Conservation (phyloP, 2,797 vertebrate genomes). For the Betta splendens region DNA sequence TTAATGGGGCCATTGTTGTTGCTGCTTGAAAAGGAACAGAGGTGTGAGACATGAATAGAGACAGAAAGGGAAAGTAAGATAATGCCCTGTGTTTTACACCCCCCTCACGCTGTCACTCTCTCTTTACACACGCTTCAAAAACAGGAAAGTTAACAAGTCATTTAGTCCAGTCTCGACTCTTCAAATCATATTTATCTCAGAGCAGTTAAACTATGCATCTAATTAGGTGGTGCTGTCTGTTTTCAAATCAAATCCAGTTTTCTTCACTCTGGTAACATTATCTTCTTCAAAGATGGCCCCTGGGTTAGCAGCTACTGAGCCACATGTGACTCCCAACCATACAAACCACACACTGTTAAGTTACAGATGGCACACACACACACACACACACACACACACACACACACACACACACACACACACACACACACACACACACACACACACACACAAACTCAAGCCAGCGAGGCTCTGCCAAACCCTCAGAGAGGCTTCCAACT, state of each 20-base stretch:
- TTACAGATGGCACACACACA: conserved; percentile 45
- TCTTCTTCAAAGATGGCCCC: conserved; percentile 35
- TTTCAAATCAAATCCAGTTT: conserved; percentile 28
- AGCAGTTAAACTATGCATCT: conserved; percentile 18
- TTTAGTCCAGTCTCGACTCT: neutral
- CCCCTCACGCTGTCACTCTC: conserved; percentile 6
- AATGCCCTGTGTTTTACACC: conserved; percentile 10
- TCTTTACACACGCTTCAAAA: conserved; percentile 4
- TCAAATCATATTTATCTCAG: conserved; percentile 16
- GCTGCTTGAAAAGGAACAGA: conserved; percentile 55
- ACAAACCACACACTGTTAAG: conserved; percentile 35
- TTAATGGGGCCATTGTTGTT: conserved; percentile 66
- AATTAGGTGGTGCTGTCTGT: conserved; percentile 31
- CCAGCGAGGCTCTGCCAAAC: conserved; percentile 43
- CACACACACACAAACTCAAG: conserved; percentile 10
- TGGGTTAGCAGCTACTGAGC: conserved; percentile 35
- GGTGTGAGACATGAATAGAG: conserved; percentile 35
- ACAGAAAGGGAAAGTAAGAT: conserved; percentile 38
- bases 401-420: neutral
- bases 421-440: conserved; percentile 18
- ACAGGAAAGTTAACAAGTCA: conserved; percentile 11
- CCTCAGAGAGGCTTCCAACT: conserved; percentile 36
- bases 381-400: too few relatives aligned
- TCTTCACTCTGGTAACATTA: conserved; percentile 31
- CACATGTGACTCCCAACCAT: conserved; percentile 44